Conservation (phyloP, 2,888 invertebrate species). For the Cybosia mesomella region DNA sequence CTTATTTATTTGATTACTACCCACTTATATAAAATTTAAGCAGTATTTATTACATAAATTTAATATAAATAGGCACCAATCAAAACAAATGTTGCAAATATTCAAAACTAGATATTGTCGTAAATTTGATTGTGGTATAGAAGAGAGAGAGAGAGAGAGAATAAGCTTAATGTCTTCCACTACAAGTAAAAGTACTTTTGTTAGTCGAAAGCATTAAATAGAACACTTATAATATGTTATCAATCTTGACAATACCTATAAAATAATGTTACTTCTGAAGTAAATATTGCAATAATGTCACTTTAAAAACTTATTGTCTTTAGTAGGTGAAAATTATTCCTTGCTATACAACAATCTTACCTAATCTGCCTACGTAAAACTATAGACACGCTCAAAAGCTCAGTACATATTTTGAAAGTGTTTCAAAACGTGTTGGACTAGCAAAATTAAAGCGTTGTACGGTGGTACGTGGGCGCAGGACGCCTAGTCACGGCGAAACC, state of each 20-base stretch:
- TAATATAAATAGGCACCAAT: too few relatives aligned
- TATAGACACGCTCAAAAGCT: constrained; percentile 12
- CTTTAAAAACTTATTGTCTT: too few relatives aligned
- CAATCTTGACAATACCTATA: too few relatives aligned
- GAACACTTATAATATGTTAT: too few relatives aligned
- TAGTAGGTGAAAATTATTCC: neutral
- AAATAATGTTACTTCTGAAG: too few relatives aligned
- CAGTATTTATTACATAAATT: neutral
- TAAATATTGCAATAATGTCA: too few relatives aligned
- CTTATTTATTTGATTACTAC: constrained; percentile 1
- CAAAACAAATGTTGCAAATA: too few relatives aligned
- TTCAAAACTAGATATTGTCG: neutral
- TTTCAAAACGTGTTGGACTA: constrained; percentile 64
- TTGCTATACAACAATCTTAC: neutral
- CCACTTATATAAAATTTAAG: neutral
- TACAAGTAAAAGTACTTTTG: neutral
- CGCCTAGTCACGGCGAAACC: constrained; percentile 46
- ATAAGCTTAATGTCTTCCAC: too few relatives aligned
- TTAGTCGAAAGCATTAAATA: neutral
- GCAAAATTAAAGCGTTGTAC: constrained; percentile 46
- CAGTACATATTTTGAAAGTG: constrained; percentile 47
- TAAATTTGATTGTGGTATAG: neutral
- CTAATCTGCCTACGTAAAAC: constrained; percentile 4
- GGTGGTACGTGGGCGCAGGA: constrained; percentile 61
- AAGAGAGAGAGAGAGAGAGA: too few relatives aligned